Evolutionary conservation across 2,113 vertebrate species (phyloP), one percentile per base, ranked within the genome.

Genomic region (Prionailurus bengalensis): DNA sequence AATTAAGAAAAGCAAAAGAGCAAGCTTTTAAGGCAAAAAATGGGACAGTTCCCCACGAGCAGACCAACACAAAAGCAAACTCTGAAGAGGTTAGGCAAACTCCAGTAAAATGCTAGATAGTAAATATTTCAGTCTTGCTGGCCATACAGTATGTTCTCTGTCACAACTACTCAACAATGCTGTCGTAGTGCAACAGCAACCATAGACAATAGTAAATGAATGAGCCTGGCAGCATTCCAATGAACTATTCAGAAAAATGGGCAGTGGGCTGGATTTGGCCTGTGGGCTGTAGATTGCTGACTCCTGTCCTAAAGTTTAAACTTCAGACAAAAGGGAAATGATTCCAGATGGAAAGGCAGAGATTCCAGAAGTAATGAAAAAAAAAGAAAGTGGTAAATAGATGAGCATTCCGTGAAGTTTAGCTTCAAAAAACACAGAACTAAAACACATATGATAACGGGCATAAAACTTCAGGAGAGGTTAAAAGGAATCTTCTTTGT

Each of bases 231-330:
- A 6, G 45, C 51, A 90, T 70, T 85, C n/a, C 42, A 90, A 79
- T 63, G 42, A 80, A 85, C 61, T 63, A 79, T 84, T 96, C 80
- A 85, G 39, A 94, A 94, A 94, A 90, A 94, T 71, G 70, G 91
- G 80, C 65, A 78, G n/a, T 80, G 66, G 71, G 79, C 42, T 84
- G 63, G 70, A 93, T 93, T 84, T 93, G 61, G 63, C 42, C 78
- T 58, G 58, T 68, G 58, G 70, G 76, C 39, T 27, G 17, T 31
- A 82, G 33, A 51, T 70, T 82, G 76, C 58, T 61, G 76, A 88
- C 36, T 92, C 58, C 33, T 70, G 48, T 76, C 39, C 48, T 68
- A 39, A 91, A 87, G 45, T 73, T 87, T 94, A 92, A 88, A 94
- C 66, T 76, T 92, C 39, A 68, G 88, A 87, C 66, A 88, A 82